These are phyloP conservation scores for Dasypogon diadema DNA, from an alignment of 2,888 invertebrate species.

Conservation along the genomic window DNA sequence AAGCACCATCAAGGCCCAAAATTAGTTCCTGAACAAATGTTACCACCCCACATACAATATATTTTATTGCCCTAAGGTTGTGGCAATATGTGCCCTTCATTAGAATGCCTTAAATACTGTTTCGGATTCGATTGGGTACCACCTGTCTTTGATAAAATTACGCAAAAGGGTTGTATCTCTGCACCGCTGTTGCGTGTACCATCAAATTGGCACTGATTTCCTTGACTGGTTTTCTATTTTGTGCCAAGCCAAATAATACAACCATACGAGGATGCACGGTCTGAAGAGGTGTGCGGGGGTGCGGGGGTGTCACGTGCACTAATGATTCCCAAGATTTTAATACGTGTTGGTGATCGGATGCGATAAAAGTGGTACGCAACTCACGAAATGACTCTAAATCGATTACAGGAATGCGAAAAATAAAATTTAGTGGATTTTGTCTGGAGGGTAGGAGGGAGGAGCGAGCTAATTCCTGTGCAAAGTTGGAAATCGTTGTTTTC, in stretches of 20 bases:
- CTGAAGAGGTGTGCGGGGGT: too few relatives aligned
- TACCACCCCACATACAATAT: not conserved
- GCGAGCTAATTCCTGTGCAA: too few relatives aligned
- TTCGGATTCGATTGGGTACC: not conserved
- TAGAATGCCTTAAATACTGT: slow-evolving; percentile 9
- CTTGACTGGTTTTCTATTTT: too few relatives aligned
- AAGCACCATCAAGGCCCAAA: too few relatives aligned
- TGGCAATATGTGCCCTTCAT: not conserved
- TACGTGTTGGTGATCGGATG: not conserved
- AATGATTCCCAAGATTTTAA: not conserved
- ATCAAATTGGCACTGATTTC: not conserved
- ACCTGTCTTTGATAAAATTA: slow-evolving; percentile 9
- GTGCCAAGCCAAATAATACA: too few relatives aligned
- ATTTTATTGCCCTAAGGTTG: not conserved
- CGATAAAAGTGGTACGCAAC: not conserved
- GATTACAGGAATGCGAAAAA: not conserved
- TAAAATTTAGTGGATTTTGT: too few relatives aligned
- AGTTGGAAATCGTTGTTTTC: too few relatives aligned
- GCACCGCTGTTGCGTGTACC: not conserved
- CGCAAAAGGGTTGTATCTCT: not conserved
- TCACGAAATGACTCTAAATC: not conserved
- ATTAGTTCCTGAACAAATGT: slow-evolving; percentile 6
- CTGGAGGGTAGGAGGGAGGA: too few relatives aligned
- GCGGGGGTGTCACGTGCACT: not conserved
- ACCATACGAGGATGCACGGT: too few relatives aligned